A percentile compares a stretch with the other conserved stretches of the same genome.
phyloP scores from a whole-genome alignment of 2,797 vertebrate species.

The Rhabdomys pumilio region DNA sequence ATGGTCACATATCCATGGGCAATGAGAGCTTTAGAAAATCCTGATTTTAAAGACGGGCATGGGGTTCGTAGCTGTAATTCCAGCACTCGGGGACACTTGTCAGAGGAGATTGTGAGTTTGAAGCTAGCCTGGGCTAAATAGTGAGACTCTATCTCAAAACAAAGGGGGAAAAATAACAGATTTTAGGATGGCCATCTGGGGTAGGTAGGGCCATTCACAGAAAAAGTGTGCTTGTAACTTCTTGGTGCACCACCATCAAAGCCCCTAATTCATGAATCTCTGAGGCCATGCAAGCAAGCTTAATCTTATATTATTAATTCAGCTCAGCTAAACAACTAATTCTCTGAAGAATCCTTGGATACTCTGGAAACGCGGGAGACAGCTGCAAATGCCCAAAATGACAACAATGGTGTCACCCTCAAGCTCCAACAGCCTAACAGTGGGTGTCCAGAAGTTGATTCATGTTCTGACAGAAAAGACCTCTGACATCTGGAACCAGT shows the following conservation, averaged over 20 bases:
- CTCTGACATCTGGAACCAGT: conserved; percentile 74
- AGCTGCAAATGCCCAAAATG: background rate
- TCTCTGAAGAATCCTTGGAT: background rate
- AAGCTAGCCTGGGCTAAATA: background rate
- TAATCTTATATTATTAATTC: background rate
- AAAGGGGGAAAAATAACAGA: too few species aligned
- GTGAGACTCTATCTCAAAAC: background rate
- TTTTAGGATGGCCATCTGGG: background rate
- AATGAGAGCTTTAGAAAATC: background rate
- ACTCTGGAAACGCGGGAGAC: background rate
- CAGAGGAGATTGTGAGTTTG: background rate
- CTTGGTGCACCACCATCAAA: background rate
- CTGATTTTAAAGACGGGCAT: background rate
- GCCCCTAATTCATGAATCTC: background rate
- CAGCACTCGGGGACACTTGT: background rate
- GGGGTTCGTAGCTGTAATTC: background rate
- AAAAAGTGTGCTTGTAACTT: background rate
- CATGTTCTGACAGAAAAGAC: conserved; percentile 60
- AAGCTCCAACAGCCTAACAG: conserved; percentile 37
- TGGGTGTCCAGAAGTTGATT: conserved; percentile 64
- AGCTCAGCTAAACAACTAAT: background rate
- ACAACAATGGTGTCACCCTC: background rate
- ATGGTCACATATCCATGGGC: too few species aligned
- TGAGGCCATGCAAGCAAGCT: background rate
- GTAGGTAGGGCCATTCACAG: background rate